Base-by-base conservation (phyloP, 2,888 invertebrate genomes). In the Patella depressa region DNA sequence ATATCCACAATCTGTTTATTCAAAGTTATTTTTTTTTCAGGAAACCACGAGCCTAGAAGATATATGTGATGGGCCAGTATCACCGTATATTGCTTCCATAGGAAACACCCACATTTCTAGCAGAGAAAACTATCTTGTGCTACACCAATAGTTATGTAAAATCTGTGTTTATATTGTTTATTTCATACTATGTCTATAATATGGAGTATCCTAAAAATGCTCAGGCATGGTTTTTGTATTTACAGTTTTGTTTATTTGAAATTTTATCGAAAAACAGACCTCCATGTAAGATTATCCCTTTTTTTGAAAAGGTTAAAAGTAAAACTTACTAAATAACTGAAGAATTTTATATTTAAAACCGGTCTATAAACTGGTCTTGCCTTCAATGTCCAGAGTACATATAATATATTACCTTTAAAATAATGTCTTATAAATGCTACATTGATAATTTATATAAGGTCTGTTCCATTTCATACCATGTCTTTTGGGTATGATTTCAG, bases 131-230 rank as follows among this genome's bases (percentile, higher is more conserved):
- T 19, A n/a, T 59, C 19, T 7, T 59, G 17, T 19, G n/a, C 17
- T 19, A 59, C 59, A 19, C 59, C 7, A 17, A 59, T 19, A 59
- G 19, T 9, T 59, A 19, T 59, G 19, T 59, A n/a, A n/a, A 59
- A n/a, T 17, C 59, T n/a, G 59, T 59, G n/a, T 59, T n/a, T 59
- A n/a, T n/a, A 17, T 59, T 59, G 59, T 59, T 59, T 59, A 59
- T 59, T n/a, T n/a, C 17, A 17, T 59, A n/a, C 5, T 59, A 59
- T 19, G 19, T 59, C 17, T 59, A n/a, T 59, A 59, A 59, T 19
- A 59, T 59, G 17, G 59, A 59, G 59, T 59, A 59, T 19, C 17
- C 59, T n/a, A 59, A 59, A 59, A 59, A 59, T n/a, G 59, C 59
- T 59, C n/a, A 59, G 19, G 5, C 14, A 14, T 59, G 17, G 17